phyloP scores from a whole-genome alignment of 2,888 invertebrate species.

The Oscheius onirici region DNA sequence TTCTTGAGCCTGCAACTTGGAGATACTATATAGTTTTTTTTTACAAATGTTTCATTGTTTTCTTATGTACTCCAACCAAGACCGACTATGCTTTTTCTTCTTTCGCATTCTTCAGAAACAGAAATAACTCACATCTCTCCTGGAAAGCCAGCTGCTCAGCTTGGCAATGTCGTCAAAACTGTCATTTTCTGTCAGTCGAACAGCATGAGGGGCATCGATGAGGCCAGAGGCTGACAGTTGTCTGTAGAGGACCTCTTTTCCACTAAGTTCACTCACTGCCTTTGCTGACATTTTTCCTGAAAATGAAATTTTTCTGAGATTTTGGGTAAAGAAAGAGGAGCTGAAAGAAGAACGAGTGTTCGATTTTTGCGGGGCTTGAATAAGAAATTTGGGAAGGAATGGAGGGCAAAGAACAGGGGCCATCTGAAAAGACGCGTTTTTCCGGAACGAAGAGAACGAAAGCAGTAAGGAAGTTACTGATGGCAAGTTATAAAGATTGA shows the following conservation, averaged over 20 bases:
- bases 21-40: slow-evolving; percentile 2
- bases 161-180: slow-evolving; percentile 48
- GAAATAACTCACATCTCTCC: slow-evolving; percentile 40
- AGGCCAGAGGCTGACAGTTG: slow-evolving; percentile 55
- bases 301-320: background rate
- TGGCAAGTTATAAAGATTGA: too few species aligned
- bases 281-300: slow-evolving; percentile 66
- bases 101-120: background rate
- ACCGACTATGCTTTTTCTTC: background rate
- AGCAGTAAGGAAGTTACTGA: too few species aligned
- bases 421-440: too few species aligned
- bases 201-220: slow-evolving; percentile 59
- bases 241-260: slow-evolving; percentile 68
- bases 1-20: too few species aligned
- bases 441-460: too few species aligned
- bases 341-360: background rate
- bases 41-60: background rate
- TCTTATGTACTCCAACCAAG: background rate
- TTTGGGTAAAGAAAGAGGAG: background rate
- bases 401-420: too few species aligned
- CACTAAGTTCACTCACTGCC: slow-evolving; percentile 67
- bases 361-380: slow-evolving; percentile 2
- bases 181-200: slow-evolving; percentile 58
- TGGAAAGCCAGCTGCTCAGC: slow-evolving; percentile 55
- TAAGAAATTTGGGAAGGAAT: background rate